Percentiles rank a stretch among this genome's conserved stretches.
These are phyloP conservation scores for Bos indicus DNA, from an alignment of 2,113 vertebrate genomes.

Conservation along the genomic window DNA sequence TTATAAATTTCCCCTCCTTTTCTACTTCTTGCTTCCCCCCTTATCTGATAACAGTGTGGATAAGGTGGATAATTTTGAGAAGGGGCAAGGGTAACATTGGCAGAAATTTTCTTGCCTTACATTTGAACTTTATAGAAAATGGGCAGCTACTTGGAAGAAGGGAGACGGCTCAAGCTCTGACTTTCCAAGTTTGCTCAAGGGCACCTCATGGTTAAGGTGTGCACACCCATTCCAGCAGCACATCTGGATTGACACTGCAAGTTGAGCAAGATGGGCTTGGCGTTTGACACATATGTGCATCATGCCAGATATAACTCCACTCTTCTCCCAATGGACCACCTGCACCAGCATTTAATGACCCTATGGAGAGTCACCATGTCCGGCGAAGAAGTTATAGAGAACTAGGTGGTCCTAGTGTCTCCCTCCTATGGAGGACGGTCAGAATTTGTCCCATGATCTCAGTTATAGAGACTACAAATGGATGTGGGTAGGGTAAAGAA, in stretches of 20 bases:
- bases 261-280: neutral
- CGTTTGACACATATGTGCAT: neutral
- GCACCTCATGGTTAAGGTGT: neutral
- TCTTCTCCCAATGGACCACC: neutral
- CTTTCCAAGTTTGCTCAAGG: neutral
- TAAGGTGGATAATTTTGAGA: neutral
- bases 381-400: neutral
- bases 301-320: neutral
- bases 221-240: neutral
- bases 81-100: neutral
- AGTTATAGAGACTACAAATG: neutral
- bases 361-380: neutral
- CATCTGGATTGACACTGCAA: neutral
- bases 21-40: neutral
- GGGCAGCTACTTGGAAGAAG: neutral
- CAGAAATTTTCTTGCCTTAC: neutral
- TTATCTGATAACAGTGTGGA: neutral
- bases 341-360: neutral
- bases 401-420: neutral
- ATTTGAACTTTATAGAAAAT: neutral
- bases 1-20: neutral
- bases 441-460: neutral
- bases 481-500: neutral
- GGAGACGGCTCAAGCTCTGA: neutral
- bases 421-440: neutral